Evolutionary conservation across 2,113 vertebrate species (phyloP), one percentile per base, ranked within the genome.

Genomic region (Dasyprocta punctata): DNA sequence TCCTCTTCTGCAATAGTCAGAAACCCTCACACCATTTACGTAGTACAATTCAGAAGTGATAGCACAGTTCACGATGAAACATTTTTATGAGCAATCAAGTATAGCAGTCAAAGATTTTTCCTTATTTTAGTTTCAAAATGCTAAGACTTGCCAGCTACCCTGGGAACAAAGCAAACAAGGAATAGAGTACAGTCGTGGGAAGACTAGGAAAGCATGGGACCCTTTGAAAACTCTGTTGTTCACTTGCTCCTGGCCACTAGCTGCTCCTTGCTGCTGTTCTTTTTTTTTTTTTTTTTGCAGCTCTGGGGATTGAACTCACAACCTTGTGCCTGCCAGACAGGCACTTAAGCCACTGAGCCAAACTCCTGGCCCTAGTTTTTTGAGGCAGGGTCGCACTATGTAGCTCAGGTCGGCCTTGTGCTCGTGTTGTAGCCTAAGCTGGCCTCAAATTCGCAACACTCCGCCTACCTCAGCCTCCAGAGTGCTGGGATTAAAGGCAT

Each of bases 81-180:
- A 90, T 87, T 96, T 96, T 97, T 96, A 90, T 84, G 86, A 92
- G 80, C 20, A 86, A 60, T 87, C 86, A 89, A 89, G 77, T 14
- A 24, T 17, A 88, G n/a, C 80, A 17, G 38, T 63, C 47, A 63
- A 80, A 71, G 63, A 78, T 73, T 38, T 83, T 54, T 54, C 69
- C 80, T 73, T 54, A 89, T 87, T 94, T 78, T 75, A 56, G 52
- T 20, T 97, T 95, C n/a, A 83, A 83, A 95, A 92, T 60, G 49
- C 67, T 49, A 19, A 86, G 89, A 92, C 56, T 92, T 86, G 52
- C 28, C 44, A 89, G 86, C 4, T 33, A 81, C 22, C 16, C 13
- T 11, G 47, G 30, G 22, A 95, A 78, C 58, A 78, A 73, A 78
- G 36, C 14, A 12, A 73, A 69, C n/a, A 47, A 80, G 65, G 17